A percentile compares a stretch with the other conserved stretches of the same genome.
Conservation (phyloP, 2,888 invertebrate genomes). For the Laspeyria flexula region DNA sequence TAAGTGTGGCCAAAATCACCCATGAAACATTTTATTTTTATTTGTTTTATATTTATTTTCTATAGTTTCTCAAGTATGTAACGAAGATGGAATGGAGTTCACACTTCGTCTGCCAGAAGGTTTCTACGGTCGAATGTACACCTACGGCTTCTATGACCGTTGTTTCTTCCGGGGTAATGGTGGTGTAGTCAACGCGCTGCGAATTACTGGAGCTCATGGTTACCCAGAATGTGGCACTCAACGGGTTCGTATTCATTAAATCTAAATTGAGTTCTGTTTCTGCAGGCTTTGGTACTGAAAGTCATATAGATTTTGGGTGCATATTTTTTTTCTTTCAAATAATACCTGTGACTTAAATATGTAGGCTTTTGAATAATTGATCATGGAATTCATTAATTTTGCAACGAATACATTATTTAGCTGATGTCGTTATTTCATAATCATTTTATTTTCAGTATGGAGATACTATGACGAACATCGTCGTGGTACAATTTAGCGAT, state of each 20-base stretch:
- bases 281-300: too few relatives aligned
- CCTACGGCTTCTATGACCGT: conserved; percentile 95
- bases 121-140: conserved; percentile 95
- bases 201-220: conserved; percentile 96
- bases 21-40: neutral
- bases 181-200: conserved; percentile 92
- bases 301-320: too few relatives aligned
- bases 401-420: too few relatives aligned
- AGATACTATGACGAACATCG: conserved; percentile 97
- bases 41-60: conserved; percentile 11
- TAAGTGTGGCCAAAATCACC: too few relatives aligned
- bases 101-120: conserved; percentile 95
- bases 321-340: too few relatives aligned
- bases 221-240: conserved; percentile 97
- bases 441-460: conserved; percentile 87
- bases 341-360: too few relatives aligned
- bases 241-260: conserved; percentile 80
- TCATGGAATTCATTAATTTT: too few relatives aligned
- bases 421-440: too few relatives aligned
- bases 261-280: too few relatives aligned
- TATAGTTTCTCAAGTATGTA: conserved; percentile 95
- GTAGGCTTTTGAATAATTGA: too few relatives aligned
- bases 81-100: conserved; percentile 97
- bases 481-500: conserved; percentile 97
- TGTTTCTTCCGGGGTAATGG: conserved; percentile 97